These are phyloP conservation scores for Mus spicilegus DNA, from an alignment of 2,113 vertebrate species.

Conservation along the genomic window DNA sequence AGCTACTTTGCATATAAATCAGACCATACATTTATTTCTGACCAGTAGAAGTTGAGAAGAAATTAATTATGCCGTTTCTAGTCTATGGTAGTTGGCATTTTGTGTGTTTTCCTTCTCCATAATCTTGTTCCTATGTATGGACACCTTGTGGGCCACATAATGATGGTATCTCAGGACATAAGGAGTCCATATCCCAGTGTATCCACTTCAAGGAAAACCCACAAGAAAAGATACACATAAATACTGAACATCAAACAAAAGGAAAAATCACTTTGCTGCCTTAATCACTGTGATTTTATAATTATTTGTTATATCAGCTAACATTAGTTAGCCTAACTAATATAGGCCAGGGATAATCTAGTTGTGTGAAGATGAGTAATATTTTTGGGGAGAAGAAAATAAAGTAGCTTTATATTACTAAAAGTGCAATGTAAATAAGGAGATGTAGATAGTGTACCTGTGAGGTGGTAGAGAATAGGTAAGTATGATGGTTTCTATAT, in stretches of 20 bases:
- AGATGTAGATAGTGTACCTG: not conserved
- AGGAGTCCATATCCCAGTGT: not conserved
- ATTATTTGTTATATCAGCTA: not conserved
- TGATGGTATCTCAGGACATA: not conserved
- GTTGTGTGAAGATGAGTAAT: not conserved
- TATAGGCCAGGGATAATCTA: not conserved
- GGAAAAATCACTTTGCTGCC: not conserved
- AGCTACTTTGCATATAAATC: not conserved
- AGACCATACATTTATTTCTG: not conserved
- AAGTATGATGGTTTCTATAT: too few relatives aligned
- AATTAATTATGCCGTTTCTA: not conserved
- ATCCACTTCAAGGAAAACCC: not conserved
- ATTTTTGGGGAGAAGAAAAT: not conserved
- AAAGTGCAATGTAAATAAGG: not conserved
- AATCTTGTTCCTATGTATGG: not conserved
- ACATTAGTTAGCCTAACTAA: constrained; percentile 1
- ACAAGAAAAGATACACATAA: not conserved
- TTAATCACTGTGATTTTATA: not conserved
- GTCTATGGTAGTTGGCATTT: not conserved
- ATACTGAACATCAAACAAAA: not conserved
- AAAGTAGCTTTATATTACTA: constrained; percentile 36
- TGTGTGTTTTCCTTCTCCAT: not conserved
- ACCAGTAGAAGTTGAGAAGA: not conserved
- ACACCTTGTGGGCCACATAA: not conserved
- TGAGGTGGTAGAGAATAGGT: not conserved